Evolutionary conservation across 2,113 vertebrate species (phyloP).

Genomic region (Hydropotes inermis): DNA sequence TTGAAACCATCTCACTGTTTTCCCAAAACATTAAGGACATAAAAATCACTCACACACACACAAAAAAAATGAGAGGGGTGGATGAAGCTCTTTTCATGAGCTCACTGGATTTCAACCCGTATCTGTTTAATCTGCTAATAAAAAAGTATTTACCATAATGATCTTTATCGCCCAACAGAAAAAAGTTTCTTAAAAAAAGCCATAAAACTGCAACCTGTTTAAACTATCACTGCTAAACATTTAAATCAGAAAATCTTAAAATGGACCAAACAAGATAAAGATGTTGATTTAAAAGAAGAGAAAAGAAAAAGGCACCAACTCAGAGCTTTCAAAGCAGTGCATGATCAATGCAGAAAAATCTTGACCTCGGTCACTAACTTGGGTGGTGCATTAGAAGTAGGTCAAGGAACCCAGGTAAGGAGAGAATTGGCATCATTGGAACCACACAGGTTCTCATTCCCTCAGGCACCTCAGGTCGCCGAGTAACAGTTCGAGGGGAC

Average conservation of each 20-base stretch:
- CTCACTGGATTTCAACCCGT: slow-evolving; percentile 21
- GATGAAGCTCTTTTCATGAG: slow-evolving; percentile 27
- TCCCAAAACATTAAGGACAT: slow-evolving; percentile 24
- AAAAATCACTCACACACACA: not conserved
- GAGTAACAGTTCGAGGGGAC: not conserved
- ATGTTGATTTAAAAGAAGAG: slow-evolving; percentile 26
- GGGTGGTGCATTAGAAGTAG: not conserved
- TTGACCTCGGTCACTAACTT: slow-evolving; percentile 2
- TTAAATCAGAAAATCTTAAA: slow-evolving; percentile 53
- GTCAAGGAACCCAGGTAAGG: not conserved
- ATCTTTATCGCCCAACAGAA: slow-evolving; percentile 56
- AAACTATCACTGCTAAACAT: slow-evolving; percentile 50
- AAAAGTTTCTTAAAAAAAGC: not conserved
- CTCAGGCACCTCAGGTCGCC: not conserved
- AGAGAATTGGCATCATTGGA: not conserved
- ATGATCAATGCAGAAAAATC: not conserved
- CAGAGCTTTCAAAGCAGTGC: not conserved
- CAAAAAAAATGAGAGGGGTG: not conserved
- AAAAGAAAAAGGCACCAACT: not conserved
- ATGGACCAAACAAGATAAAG: slow-evolving; percentile 38
- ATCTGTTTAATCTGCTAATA: slow-evolving; percentile 52
- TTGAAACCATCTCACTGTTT: slow-evolving; percentile 16
- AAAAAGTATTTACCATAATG: slow-evolving; percentile 45
- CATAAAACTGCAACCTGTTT: slow-evolving; percentile 54
- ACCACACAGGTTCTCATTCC: not conserved